Conservation (phyloP, 2,113 vertebrate genomes). For the Chauna torquata region DNA sequence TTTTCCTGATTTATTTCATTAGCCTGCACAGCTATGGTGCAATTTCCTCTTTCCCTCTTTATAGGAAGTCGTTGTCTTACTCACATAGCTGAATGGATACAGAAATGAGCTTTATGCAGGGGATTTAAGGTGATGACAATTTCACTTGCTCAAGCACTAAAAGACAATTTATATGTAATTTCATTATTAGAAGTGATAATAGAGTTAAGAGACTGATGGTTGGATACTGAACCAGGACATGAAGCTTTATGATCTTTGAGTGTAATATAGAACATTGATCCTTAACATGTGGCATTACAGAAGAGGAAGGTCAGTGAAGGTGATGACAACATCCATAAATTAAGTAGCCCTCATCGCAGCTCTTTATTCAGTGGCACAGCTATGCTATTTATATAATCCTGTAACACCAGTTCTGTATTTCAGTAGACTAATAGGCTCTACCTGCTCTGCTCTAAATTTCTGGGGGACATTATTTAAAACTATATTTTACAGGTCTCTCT, state of each 20-base stretch:
- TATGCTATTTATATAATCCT: conserved; percentile 13
- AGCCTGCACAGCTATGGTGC: background rate
- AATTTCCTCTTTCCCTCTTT: background rate
- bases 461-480: background rate
- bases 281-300: conserved; percentile 31
- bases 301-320: conserved; percentile 51
- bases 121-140: conserved; percentile 27
- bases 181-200: conserved; percentile 46
- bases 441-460: background rate
- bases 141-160: conserved; percentile 6
- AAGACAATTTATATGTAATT: conserved; percentile 50
- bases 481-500: background rate
- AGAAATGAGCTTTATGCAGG: background rate
- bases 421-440: background rate
- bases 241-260: conserved; percentile 45
- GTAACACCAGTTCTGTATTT: background rate
- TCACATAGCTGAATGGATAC: background rate
- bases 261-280: conserved; percentile 27
- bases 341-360: background rate
- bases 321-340: conserved; percentile 15
- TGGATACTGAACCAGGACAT: conserved; percentile 20
- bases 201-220: background rate
- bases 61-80: background rate
- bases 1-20: conserved; percentile 10
- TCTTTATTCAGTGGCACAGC: conserved; percentile 1